Evolutionary conservation across 2,888 invertebrate genomes (phyloP), one percentile per base, ranked within the genome.

Genomic region (Psococerastis gibbosa): DNA sequence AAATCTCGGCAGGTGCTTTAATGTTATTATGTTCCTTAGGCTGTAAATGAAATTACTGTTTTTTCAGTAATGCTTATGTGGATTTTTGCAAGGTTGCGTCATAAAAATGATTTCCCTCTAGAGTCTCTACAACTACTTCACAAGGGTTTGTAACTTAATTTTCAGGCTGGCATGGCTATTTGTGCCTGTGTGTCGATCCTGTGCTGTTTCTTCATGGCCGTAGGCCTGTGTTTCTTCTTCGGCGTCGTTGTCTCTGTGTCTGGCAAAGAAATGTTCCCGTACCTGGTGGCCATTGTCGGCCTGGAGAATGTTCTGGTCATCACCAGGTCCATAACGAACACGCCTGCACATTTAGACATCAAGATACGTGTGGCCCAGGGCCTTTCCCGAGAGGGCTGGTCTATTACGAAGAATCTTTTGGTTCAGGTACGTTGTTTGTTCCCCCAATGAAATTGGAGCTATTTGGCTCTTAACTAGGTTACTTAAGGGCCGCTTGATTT

Each of bases 381-480:
- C 2, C 67, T 98, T n/a, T 89, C 88, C 57, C 85, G 84, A 56
- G 97, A 98, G 64, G 97, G 94, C 8, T 95, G 94, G 94, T 87
- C 84, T 3, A 94, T 97, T 38, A 91, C 92, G 0, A 95, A 95
- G 59, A 94, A 94, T 58, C 67, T 98, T 35, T 65, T 95, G 1
- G 79, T 87, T 0, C 95, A 97, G 69, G 78, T 94, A 41, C n/a
- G n/a, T n/a, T n/a, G n/a, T n/a, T n/a, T n/a, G n/a, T n/a, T n/a
- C n/a, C n/a, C n/a, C n/a, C n/a, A n/a, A n/a, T n/a, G n/a, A n/a
- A n/a, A n/a, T n/a, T n/a, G n/a, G n/a, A n/a, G n/a, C n/a, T n/a
- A n/a, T n/a, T n/a, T n/a, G n/a, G n/a, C n/a, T n/a, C n/a, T n/a
- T n/a, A n/a, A n/a, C n/a, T n/a, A n/a, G n/a, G n/a, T n/a, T n/a